Percentiles rank a stretch among this genome's conserved stretches.
Evolutionary conservation across 2,797 vertebrate genomes (phyloP).

Genomic region (Mormyrops boulengeri): DNA sequence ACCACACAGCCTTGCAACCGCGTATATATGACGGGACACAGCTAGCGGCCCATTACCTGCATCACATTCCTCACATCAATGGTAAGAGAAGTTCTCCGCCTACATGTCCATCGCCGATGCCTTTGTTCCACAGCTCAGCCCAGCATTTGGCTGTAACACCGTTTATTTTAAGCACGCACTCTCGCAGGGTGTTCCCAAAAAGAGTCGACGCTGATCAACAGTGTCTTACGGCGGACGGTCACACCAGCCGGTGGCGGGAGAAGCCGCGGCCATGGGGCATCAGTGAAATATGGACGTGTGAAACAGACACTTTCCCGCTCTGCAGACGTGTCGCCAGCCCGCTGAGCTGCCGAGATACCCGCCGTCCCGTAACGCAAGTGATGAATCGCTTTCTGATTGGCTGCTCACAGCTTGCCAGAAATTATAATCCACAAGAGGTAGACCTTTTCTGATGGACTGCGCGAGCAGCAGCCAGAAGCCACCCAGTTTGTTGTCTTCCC

Average conservation of each 20-base stretch:
- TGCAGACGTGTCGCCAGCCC: not conserved
- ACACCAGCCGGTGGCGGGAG: not conserved
- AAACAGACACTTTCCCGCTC: not conserved
- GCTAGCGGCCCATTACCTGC: not conserved
- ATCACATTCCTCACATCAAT: not conserved
- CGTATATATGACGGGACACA: not conserved
- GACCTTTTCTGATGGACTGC: not conserved
- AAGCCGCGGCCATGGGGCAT: not conserved
- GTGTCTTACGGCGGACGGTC: not conserved
- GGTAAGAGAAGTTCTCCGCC: not conserved
- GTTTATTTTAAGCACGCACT: not conserved
- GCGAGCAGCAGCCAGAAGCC: not conserved
- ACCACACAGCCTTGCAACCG: not conserved
- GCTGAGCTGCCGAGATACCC: not conserved
- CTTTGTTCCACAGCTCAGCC: not conserved
- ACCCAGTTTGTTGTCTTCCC: not conserved
- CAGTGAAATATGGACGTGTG: not conserved
- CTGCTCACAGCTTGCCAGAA: not conserved
- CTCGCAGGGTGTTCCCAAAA: not conserved
- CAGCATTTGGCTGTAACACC: not conserved
- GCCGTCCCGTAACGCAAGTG: not conserved
- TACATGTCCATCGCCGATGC: not conserved
- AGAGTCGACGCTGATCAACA: not conserved
- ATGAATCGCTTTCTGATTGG: not conserved
- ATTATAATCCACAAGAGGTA: not conserved